Conservation (phyloP, 2,888 invertebrate genomes). For the Adelphocoris suturalis region DNA sequence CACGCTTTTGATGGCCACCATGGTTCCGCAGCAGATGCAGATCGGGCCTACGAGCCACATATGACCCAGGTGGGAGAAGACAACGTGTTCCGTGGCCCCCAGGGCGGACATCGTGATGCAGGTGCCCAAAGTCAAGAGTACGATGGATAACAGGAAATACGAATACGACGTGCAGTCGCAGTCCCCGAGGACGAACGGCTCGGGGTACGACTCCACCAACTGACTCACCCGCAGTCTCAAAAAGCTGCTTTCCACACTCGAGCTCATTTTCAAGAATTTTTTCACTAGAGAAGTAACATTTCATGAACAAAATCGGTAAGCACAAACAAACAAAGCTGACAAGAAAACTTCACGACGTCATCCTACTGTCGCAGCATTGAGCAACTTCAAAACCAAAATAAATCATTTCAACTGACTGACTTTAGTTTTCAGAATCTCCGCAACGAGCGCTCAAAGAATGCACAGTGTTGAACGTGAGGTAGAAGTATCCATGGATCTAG, state of each 20-base stretch:
- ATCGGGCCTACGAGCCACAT: constrained; percentile 86
- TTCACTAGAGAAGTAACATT: not conserved
- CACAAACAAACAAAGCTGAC: not conserved
- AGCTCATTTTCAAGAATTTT: constrained; percentile 33
- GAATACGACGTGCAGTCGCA: constrained; percentile 85
- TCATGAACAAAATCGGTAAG: not conserved
- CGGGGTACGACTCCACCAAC: constrained; percentile 72
- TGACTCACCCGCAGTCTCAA: constrained; percentile 71
- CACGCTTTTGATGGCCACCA: constrained; percentile 85
- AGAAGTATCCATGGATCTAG: too few species aligned
- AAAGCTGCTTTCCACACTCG: constrained; percentile 59
- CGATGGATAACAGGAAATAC: constrained; percentile 83
- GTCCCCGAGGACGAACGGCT: constrained; percentile 81
- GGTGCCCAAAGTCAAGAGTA: constrained; percentile 83
- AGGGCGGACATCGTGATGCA: constrained; percentile 84
- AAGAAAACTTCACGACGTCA: constrained; percentile 18
- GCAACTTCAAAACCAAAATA: constrained; percentile 23
- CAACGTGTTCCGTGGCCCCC: constrained; percentile 80
- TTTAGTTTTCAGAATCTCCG: too few species aligned
- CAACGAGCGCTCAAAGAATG: too few species aligned
- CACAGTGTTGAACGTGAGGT: too few species aligned
- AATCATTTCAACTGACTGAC: not conserved
- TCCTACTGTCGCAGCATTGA: not conserved
- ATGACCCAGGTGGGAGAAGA: constrained; percentile 81
- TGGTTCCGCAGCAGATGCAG: constrained; percentile 84